Evolutionary conservation across 2,888 invertebrate species (phyloP).

Genomic region (Agrochola litura): DNA sequence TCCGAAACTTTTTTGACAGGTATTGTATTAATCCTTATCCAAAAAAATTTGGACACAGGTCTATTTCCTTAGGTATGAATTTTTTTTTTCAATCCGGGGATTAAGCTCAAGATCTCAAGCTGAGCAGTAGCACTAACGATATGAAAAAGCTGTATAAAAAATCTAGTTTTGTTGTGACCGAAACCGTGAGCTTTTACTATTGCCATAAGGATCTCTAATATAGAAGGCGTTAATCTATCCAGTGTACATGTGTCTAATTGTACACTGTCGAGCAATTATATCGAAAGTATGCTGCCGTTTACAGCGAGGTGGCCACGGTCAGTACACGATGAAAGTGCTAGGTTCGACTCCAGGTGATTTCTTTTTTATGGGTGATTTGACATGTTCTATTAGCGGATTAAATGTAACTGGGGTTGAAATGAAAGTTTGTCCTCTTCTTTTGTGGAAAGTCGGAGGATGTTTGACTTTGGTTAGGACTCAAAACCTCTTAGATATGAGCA

Average conservation of each 20-base stretch:
- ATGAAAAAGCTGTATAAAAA: neutral
- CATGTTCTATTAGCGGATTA: too few relatives aligned
- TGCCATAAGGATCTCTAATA: constrained; percentile 25
- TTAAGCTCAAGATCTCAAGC: too few relatives aligned
- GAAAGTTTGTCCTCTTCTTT: neutral
- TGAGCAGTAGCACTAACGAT: too few relatives aligned
- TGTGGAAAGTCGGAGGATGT: neutral
- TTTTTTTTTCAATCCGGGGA: too few relatives aligned
- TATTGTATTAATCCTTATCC: too few relatives aligned
- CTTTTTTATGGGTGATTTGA: constrained; percentile 36
- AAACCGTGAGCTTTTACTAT: neutral
- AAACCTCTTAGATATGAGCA: neutral
- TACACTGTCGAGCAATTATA: constrained; percentile 40
- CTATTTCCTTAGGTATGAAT: neutral
- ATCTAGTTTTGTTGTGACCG: neutral
- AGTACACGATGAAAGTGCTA: constrained; percentile 47
- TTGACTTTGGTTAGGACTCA: neutral
- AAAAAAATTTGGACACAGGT: too few relatives aligned
- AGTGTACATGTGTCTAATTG: constrained; percentile 46
- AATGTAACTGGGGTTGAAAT: neutral
- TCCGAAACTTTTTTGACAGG: too few relatives aligned
- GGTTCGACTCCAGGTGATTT: constrained; percentile 37
- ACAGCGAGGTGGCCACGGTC: constrained; percentile 43
- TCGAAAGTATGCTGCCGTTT: constrained; percentile 48
- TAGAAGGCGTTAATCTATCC: constrained; percentile 34